Evolutionary conservation across 2,113 vertebrate genomes (phyloP).

Genomic region (Dunckerocampus dactyliophorus): DNA sequence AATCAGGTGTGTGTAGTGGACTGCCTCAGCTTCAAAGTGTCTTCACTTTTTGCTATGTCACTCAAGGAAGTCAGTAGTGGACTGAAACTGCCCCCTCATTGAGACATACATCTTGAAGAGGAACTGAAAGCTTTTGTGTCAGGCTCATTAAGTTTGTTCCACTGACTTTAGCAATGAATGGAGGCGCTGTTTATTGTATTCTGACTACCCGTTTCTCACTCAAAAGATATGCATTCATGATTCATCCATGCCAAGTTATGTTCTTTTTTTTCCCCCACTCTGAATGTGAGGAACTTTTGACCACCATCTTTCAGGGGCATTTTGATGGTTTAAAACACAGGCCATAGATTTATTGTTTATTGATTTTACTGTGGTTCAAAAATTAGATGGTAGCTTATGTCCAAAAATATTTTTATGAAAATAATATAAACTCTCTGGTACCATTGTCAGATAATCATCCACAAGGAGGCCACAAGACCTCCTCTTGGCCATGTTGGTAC

Average conservation of each 20-base stretch:
- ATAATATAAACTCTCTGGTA: neutral
- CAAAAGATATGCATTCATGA: constrained; percentile 53
- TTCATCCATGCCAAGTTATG: constrained; percentile 16
- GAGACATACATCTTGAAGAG: constrained; percentile 23
- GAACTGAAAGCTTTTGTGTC: constrained; percentile 50
- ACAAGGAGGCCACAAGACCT: constrained; percentile 77
- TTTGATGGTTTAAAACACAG: neutral
- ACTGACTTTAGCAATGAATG: constrained; percentile 52
- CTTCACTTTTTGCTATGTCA: constrained; percentile 5
- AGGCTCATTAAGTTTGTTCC: constrained; percentile 51
- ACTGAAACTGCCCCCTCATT: constrained; percentile 20
- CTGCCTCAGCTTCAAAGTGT: neutral
- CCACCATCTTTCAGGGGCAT: neutral
- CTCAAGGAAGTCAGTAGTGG: constrained; percentile 17
- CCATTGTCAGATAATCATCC: constrained; percentile 85
- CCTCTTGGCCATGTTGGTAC: constrained; percentile 12
- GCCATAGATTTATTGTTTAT: neutral
- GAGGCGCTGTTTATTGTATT: constrained; percentile 42
- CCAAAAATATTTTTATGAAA: neutral
- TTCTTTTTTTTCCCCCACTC: constrained; percentile 4
- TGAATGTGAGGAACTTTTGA: constrained; percentile 26
- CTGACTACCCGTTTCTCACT: constrained; percentile 39
- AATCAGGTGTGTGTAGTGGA: constrained; percentile 78
- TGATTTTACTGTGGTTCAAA: neutral
- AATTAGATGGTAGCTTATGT: neutral